Percentiles rank a stretch among this genome's conserved stretches.
These are phyloP conservation scores for Crepidodera aurea DNA, from an alignment of 2,888 invertebrate genomes.

Conservation along the genomic window DNA sequence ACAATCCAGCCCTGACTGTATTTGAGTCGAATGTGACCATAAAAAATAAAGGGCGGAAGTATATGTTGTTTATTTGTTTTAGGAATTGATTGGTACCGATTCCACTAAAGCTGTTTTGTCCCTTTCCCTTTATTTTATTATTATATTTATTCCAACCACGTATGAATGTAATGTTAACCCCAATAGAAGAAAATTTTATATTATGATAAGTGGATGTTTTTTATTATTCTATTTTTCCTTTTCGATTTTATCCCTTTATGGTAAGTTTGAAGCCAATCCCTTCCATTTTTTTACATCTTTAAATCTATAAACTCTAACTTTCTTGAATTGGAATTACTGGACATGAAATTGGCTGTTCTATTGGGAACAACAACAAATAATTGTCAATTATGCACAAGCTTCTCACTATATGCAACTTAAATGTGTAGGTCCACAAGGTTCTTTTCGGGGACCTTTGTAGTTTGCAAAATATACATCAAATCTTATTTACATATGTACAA, in stretches of 20 bases:
- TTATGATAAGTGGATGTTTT: slow-evolving; percentile 1
- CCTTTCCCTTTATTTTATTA: slow-evolving; percentile 11
- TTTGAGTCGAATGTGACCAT: not conserved
- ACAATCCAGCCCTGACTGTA: not conserved
- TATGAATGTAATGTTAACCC: slow-evolving; percentile 13
- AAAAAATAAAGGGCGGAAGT: slow-evolving; percentile 17
- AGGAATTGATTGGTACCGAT: slow-evolving; percentile 24
- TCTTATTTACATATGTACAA: too few species aligned
- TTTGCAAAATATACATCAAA: too few species aligned
- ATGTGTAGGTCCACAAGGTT: too few species aligned
- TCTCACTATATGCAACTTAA: too few species aligned
- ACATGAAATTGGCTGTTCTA: too few species aligned
- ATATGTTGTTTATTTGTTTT: slow-evolving; percentile 27
- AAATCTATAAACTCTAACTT: too few species aligned
- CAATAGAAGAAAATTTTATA: slow-evolving; percentile 4
- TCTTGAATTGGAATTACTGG: too few species aligned
- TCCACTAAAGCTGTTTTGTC: slow-evolving; percentile 16
- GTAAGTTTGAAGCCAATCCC: too few species aligned
- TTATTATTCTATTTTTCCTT: not conserved
- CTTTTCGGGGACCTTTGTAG: too few species aligned
- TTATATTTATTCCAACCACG: slow-evolving; percentile 12
- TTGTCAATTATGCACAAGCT: too few species aligned
- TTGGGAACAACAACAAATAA: too few species aligned
- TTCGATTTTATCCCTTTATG: not conserved
- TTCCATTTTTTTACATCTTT: too few species aligned